These are phyloP conservation scores for Metacarcinus magister DNA, from an alignment of 2,888 invertebrate genomes.

Conservation along the genomic window DNA sequence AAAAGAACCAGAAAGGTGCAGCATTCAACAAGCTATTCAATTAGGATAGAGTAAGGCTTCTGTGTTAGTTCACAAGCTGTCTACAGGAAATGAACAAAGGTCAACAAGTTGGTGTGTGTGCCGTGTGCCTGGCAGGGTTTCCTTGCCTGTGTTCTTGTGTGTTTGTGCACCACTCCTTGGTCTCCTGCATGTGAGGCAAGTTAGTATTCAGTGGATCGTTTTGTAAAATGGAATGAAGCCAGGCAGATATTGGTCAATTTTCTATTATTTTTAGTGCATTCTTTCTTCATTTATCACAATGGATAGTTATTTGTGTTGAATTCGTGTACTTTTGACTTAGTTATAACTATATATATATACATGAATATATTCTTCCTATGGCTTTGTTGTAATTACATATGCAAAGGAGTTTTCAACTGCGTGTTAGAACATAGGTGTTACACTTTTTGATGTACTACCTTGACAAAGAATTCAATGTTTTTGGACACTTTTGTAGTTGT, in stretches of 20 bases:
- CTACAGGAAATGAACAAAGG: constrained; percentile 35
- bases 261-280: not conserved
- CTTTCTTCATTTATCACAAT: not conserved
- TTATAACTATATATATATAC: not conserved
- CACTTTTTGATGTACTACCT: constrained; percentile 46
- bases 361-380: not conserved
- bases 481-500: constrained; percentile 42
- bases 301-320: not conserved
- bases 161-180: not conserved
- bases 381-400: constrained; percentile 26
- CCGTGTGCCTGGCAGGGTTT: not conserved
- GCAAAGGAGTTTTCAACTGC: constrained; percentile 22
- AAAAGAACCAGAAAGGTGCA: not conserved
- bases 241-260: not conserved
- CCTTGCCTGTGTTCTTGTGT: not conserved
- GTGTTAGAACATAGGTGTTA: not conserved
- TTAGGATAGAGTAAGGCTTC: not conserved
- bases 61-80: not conserved
- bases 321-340: not conserved
- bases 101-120: not conserved
- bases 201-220: not conserved
- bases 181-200: not conserved
- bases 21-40: not conserved
- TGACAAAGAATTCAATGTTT: constrained; percentile 5
- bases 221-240: not conserved